Percentiles rank a stretch among this genome's conserved stretches.
These are phyloP conservation scores for Palythoa caribaeorum DNA, from an alignment of 92 coral and sea anemone genomes.

Conservation along the genomic window DNA sequence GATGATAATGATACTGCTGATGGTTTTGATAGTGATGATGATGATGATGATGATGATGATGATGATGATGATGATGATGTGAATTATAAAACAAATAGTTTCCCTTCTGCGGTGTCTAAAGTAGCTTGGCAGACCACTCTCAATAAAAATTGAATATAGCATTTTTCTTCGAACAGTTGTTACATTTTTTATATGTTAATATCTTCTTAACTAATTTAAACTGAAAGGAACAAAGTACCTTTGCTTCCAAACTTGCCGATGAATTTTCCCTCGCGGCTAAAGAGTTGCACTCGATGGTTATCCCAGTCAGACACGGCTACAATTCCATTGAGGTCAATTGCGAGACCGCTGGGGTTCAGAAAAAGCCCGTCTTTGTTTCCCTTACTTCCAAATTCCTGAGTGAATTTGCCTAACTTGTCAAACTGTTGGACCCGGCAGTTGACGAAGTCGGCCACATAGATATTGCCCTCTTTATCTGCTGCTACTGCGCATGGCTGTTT, in stretches of 20 bases:
- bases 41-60: neutral
- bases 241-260: conserved; percentile 86
- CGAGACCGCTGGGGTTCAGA: conserved; percentile 91
- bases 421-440: conserved; percentile 91
- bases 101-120: no score
- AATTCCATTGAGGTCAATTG: conserved; percentile 81
- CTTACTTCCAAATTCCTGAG: conserved; percentile 80
- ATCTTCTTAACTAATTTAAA: neutral
- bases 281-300: conserved; percentile 89
- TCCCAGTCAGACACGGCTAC: conserved; percentile 94
- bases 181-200: no score
- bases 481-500: conserved; percentile 90
- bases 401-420: conserved; percentile 83
- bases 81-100: no score
- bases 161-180: no score
- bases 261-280: conserved; percentile 87
- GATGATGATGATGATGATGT: neutral
- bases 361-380: conserved; percentile 93
- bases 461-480: conserved; percentile 82
- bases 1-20: neutral
- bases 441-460: conserved; percentile 87
- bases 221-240: conserved; percentile 58
- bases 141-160: no score
- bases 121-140: no score
- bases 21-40: neutral